These are phyloP conservation scores for Lasaia peninsularis DNA, from an alignment of 1,140 invertebrate species.

Conservation along the genomic window DNA sequence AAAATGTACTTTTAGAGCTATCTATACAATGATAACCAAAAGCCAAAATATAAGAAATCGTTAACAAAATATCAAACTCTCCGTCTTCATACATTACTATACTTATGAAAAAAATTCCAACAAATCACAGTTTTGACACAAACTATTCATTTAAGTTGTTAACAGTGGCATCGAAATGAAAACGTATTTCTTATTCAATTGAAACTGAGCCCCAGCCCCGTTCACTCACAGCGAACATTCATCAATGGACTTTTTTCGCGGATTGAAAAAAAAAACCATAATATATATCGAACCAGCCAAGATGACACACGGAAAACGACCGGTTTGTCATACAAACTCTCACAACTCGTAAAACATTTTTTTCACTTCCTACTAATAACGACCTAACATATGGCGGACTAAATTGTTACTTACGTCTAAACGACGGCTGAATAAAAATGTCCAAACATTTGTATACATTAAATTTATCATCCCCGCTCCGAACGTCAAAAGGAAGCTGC, in stretches of 20 bases:
- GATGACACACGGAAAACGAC: slow-evolving; percentile 46
- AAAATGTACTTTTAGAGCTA: too few species aligned
- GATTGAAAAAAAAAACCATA: slow-evolving; percentile 32
- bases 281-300: slow-evolving; percentile 39
- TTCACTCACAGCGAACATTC: slow-evolving; percentile 44
- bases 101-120: neutral
- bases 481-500: slow-evolving; percentile 68
- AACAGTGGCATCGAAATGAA: slow-evolving; percentile 7
- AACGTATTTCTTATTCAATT: slow-evolving; percentile 41
- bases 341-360: slow-evolving; percentile 69
- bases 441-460: slow-evolving; percentile 77
- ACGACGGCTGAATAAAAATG: slow-evolving; percentile 74
- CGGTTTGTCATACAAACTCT: slow-evolving; percentile 58
- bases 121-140: neutral
- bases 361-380: slow-evolving; percentile 66
- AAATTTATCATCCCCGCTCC: slow-evolving; percentile 72
- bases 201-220: slow-evolving; percentile 34
- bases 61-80: neutral
- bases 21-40: too few species aligned
- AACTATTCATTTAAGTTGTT: neutral
- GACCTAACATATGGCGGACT: slow-evolving; percentile 70
- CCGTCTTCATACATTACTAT: too few species aligned
- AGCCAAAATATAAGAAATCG: neutral
- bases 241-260: slow-evolving; percentile 48
- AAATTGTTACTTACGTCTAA: slow-evolving; percentile 73